phyloP scores from a whole-genome alignment of 2,113 vertebrate species.

The Festucalex cinctus region DNA sequence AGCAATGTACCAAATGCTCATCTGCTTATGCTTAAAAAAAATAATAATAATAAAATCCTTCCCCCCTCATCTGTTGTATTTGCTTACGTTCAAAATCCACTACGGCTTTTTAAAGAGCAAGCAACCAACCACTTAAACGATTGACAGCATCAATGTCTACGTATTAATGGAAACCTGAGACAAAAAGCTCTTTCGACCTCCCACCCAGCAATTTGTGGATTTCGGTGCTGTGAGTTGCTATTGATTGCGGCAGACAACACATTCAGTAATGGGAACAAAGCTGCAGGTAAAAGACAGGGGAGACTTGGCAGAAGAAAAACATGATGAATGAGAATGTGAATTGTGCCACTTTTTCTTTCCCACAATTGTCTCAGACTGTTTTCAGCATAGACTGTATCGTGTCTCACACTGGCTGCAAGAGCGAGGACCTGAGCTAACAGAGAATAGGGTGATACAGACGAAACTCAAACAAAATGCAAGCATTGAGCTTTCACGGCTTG shows the following conservation, averaged over 20 bases:
- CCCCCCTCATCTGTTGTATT: conserved; percentile 51
- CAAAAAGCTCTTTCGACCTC: conserved; percentile 30
- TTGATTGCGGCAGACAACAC: conserved; percentile 60
- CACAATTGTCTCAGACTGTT: background rate
- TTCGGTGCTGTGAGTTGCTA: conserved; percentile 36
- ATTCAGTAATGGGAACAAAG: conserved; percentile 48
- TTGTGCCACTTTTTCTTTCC: conserved; percentile 29
- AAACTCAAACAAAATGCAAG: background rate
- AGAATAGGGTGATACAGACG: background rate
- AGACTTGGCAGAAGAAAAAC: conserved; percentile 35
- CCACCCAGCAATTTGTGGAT: conserved; percentile 33
- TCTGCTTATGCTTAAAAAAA: conserved; percentile 45
- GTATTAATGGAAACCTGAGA: conserved; percentile 48
- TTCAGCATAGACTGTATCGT: background rate
- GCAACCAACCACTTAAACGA: conserved; percentile 45
- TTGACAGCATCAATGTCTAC: conserved; percentile 44
- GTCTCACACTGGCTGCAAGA: background rate
- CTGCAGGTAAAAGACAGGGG: conserved; percentile 24
- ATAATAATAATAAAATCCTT: conserved; percentile 54
- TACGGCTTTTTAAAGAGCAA: conserved; percentile 34
- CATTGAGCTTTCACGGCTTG: background rate
- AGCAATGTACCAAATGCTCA: conserved; percentile 36
- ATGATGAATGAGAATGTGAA: conserved; percentile 42
- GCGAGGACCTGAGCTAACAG: background rate
- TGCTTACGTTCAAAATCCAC: conserved; percentile 31